These are phyloP conservation scores for Mugil cephalus DNA, from an alignment of 2,113 vertebrate species.

Conservation along the genomic window DNA sequence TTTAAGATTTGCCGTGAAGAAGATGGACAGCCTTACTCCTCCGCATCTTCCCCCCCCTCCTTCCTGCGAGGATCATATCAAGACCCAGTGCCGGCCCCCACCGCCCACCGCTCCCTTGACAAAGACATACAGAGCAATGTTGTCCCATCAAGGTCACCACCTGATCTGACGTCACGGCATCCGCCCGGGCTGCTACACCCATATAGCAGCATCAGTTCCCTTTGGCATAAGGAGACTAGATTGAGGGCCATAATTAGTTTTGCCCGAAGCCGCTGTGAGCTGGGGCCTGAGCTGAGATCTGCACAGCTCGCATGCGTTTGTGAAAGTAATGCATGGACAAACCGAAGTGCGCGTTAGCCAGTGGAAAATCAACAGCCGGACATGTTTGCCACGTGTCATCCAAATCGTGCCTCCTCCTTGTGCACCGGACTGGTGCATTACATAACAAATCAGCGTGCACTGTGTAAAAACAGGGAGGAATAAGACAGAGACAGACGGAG, in stretches of 20 bases:
- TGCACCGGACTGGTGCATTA: slow-evolving; percentile 61
- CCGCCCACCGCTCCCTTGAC: slow-evolving; percentile 29
- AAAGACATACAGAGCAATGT: slow-evolving; percentile 57
- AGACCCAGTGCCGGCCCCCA: background rate
- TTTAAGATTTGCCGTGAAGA: slow-evolving; percentile 22
- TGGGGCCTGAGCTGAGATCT: slow-evolving; percentile 33
- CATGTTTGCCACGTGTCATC: slow-evolving; percentile 58
- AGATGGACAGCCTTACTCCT: slow-evolving; percentile 18
- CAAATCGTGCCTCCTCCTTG: slow-evolving; percentile 59
- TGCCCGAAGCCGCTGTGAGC: slow-evolving; percentile 36
- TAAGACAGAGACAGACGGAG: slow-evolving; percentile 46
- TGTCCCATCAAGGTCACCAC: slow-evolving; percentile 75
- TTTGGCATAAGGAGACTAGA: slow-evolving; percentile 56
- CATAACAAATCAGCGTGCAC: slow-evolving; percentile 61
- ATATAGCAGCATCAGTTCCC: slow-evolving; percentile 34
- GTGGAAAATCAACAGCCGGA: slow-evolving; percentile 38
- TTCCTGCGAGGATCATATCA: slow-evolving; percentile 1
- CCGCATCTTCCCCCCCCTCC: slow-evolving; percentile 3
- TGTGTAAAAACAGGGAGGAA: slow-evolving; percentile 50
- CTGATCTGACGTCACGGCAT: slow-evolving; percentile 69
- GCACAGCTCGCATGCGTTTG: background rate
- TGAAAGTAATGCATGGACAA: background rate
- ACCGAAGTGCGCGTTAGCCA: slow-evolving; percentile 4
- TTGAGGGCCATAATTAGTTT: slow-evolving; percentile 67
- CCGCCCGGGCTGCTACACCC: slow-evolving; percentile 34